Conservation (phyloP, 2,888 invertebrate species). For the Chloromyia formosa region DNA sequence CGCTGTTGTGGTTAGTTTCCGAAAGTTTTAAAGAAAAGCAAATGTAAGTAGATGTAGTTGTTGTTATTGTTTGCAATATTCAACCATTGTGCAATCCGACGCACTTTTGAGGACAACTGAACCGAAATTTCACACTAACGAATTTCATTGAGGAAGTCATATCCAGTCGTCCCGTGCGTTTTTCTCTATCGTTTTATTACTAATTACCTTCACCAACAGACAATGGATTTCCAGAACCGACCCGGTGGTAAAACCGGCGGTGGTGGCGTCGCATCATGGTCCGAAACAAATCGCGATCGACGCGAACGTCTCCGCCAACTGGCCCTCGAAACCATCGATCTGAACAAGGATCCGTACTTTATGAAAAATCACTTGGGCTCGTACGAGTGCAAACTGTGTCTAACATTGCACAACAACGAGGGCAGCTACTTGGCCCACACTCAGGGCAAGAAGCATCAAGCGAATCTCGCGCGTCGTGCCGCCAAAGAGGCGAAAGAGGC, state of each 20-base stretch:
- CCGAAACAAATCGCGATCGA: slow-evolving; percentile 96
- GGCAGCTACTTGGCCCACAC: slow-evolving; percentile 99
- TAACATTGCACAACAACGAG: slow-evolving; percentile 98
- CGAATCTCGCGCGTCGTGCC: slow-evolving; percentile 95
- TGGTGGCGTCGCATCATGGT: slow-evolving; percentile 98
- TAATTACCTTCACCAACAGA: no score
- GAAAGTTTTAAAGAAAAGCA: no score
- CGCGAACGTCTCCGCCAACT: slow-evolving; percentile 94
- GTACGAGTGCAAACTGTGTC: slow-evolving; percentile 98
- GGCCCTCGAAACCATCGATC: slow-evolving; percentile 97
- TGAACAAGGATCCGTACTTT: slow-evolving; percentile 99
- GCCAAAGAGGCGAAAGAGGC: slow-evolving; percentile 99
- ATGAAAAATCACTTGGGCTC: slow-evolving; percentile 99
- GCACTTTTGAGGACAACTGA: no score
- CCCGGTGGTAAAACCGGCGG: slow-evolving; percentile 99
- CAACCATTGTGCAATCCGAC: no score
- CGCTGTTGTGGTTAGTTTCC: no score
- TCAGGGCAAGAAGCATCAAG: slow-evolving; percentile 99
- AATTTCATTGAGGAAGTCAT: no score
- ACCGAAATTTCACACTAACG: no score
- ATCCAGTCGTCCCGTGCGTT: no score
- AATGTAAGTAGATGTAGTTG: no score
- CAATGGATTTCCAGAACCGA: slow-evolving; percentile 98
- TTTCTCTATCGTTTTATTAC: no score
- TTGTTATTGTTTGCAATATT: no score